Evolutionary conservation across 1,140 invertebrate species (phyloP), one percentile per base, ranked within the genome.

Genomic region (Bombus fervidus): DNA sequence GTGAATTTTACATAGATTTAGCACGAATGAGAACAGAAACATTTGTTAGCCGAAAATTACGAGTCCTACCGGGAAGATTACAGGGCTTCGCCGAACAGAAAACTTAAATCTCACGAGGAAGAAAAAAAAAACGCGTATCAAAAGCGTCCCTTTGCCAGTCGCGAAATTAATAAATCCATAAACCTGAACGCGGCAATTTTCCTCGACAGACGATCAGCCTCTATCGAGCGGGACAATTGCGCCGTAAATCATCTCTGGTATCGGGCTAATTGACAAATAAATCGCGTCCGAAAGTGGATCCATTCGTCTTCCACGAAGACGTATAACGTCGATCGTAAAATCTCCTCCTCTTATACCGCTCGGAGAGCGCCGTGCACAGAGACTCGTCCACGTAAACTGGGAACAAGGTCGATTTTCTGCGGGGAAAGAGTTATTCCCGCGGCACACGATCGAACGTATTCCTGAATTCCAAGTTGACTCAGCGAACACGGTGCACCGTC

Each of bases 401-500:
- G 64, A 68, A 75, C 71, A 43, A 62, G 72, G 18, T 39, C 66
- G 39, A 73, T 73, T 75, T 85, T 47, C 18, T 28, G 84, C 57
- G 37, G 43, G 31, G 31, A 68, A 59, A 39, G 39, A 43, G 53
- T 66, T 25, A 41, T 57, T 37, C 53, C 69, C 59, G 43, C n/a
- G 28, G 43, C 59, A 71, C 81, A 75, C 81, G 72, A 76, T 87
- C 86, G 66, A 85, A 64, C 75, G 72, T 87, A 85, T 89, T 89
- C 62, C 59, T 57, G 86, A 85, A 89, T 88, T 89, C 87, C 83
- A 76, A 12, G 43, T 86, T 83, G 84, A 83, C 87, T 88, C 71
- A 53, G 80, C 87, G 83, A 88, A 88, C 71, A 31, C 64, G 64
- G 84, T 90, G 89, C 89, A 89, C 82, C 81, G 86, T 90, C 89